Base-by-base conservation (phyloP, 2,113 vertebrate genomes). In the Anser brachyrhynchus region DNA sequence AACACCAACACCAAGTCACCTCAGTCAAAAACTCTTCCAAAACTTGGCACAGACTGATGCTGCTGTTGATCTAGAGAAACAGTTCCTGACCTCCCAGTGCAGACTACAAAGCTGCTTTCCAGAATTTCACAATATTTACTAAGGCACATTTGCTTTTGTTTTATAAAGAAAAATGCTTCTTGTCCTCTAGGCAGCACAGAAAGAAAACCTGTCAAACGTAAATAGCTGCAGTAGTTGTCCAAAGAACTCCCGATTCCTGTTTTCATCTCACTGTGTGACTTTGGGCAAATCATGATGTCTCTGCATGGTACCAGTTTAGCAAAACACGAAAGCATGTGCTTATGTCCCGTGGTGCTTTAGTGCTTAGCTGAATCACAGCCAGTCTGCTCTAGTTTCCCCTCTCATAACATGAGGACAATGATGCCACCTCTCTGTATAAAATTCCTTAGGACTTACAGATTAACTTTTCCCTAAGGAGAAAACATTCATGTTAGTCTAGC, bases 321-420 rank as follows among this genome's bases (percentile, higher is more conserved):
- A 84, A 87, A 84, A 86, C 69, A 67, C 0, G 0, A 71, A 90
- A 59, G 44, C 20, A 54, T 20, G 37, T 57, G 73, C 77, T 62
- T 37, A 14, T 4, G 25, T 59, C 76, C 76, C 0, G 2, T n/a
- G 46, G 65, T 72, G 52, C 51, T 90, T 52, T 13, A 35, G 79
- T 18, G 75, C 75, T 61, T 10, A 37, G 43, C 39, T 91, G 61
- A 20, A n/a, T 7, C n/a, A 29, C 11, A 84, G 69, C 65, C 79
- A 55, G 54, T 1, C 31, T 81, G 29, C 80, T 86, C 65, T 71
- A 26, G 41, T 9, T 65, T 72, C 23, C 44, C 57, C 52, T 23
- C 58, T 49, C 18, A 0, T 21, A 65, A 11, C 55, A 54, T 0
- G 1, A 67, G 52, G 39, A 39, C 65, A 84, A 26, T 0, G 25